Conservation (phyloP, 2,888 invertebrate genomes). For the Ischnura elegans region DNA sequence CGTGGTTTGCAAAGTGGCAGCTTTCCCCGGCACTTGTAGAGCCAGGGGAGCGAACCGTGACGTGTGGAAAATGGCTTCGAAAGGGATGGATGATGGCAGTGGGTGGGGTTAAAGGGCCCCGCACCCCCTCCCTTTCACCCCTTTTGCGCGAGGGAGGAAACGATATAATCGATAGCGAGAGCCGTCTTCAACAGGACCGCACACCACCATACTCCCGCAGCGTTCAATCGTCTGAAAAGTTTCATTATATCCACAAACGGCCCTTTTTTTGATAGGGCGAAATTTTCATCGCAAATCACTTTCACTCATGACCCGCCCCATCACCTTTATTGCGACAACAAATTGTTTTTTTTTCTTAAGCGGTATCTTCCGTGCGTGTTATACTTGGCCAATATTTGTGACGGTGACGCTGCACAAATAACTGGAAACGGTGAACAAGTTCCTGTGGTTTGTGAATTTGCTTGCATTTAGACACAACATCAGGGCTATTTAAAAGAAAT, state of each 20-base stretch:
- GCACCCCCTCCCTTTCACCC: too few species aligned
- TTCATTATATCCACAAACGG: neutral
- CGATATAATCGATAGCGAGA: neutral
- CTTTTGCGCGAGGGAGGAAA: neutral
- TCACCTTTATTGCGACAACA: neutral
- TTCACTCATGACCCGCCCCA: neutral
- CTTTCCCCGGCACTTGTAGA: too few species aligned
- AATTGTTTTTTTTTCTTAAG: neutral
- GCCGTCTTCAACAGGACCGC: neutral
- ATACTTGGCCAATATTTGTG: neutral
- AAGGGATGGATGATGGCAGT: neutral
- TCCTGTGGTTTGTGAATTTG: neutral
- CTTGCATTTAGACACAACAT: neutral
- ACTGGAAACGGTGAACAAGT: neutral
- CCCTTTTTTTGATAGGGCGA: neutral
- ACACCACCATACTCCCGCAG: neutral
- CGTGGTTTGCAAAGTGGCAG: too few species aligned
- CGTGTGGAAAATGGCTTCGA: neutral
- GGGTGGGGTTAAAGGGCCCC: too few species aligned
- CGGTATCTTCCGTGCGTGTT: neutral
- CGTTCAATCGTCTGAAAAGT: neutral
- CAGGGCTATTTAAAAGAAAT: too few species aligned
- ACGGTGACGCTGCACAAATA: neutral
- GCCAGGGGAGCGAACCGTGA: neutral
- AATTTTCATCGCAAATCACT: neutral